These are phyloP conservation scores for Mus minutoides DNA, from an alignment of 2,797 vertebrate genomes.

Conservation along the genomic window DNA sequence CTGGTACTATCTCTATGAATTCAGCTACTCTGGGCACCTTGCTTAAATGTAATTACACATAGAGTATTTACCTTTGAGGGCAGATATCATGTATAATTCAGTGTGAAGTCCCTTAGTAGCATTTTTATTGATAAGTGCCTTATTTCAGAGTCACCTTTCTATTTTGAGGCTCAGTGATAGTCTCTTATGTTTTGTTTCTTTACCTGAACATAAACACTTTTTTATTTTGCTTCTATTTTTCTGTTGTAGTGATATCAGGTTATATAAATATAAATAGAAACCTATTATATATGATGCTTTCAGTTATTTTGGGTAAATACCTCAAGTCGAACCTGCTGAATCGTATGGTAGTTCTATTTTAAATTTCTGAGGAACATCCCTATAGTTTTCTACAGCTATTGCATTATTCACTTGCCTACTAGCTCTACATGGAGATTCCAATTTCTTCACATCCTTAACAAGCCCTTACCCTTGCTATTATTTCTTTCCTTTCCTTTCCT, in stretches of 20 bases:
- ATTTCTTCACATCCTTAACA: background rate
- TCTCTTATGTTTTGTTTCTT: background rate
- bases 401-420: background rate
- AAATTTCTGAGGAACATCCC: background rate
- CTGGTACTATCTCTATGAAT: background rate
- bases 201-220: background rate
- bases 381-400: background rate
- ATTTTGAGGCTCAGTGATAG: background rate
- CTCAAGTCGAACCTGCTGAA: background rate
- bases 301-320: background rate
- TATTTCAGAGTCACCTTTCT: background rate
- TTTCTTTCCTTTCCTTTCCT: too few relatives aligned
- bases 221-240: background rate
- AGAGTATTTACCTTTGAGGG: background rate
- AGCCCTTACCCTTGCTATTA: background rate
- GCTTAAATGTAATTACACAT: background rate
- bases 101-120: background rate
- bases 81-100: background rate
- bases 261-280: background rate
- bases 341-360: background rate
- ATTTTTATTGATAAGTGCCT: background rate
- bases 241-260: background rate
- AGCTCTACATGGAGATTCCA: background rate
- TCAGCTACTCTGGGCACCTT: background rate
- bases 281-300: background rate